Evolutionary conservation across 2,797 vertebrate genomes (phyloP), one percentile per base, ranked within the genome.

Genomic region (Amphiprion clarkii): DNA sequence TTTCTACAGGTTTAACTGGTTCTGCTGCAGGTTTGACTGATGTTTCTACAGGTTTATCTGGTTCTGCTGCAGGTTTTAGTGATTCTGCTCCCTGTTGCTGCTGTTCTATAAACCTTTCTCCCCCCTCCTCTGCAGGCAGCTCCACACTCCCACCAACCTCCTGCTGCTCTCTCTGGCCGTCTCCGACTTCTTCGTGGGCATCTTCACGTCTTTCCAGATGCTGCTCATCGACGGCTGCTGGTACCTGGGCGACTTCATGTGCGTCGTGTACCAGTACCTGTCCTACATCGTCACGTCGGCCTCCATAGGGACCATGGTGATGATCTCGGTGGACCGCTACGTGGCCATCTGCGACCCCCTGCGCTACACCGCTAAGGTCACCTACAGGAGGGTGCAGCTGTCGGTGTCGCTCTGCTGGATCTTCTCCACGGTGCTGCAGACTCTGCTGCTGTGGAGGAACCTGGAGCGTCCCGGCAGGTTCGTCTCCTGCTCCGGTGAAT

Each of bases 401-500:
- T 17, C 48, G 33, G 23, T 79, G 19, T 74, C 16, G 33, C 6
- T 79, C 39, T 74, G 77, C 49, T 79, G 77, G 77, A 53, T 60
- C 5, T 54, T 23, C 19, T 69, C 66, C 39, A n/a, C 0, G 0
- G 0, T 68, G 1, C 6, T 39, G 12, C 2, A 33, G 1, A 21
- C 1, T 19, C 6, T 68, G 33, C 0, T 63, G 5, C 6, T 69
- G 2, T 59, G 39, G 16, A 49, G 70, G 13, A 39, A 55, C 6
- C 5, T 78, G 3, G 17, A 44, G 25, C 25, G 53, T 16, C 70
- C 69, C 21, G 69, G 52, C 36, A 57, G 5, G n/a, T 58, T 53
- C 44, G 33, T 36, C 25, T 63, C 63, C 36, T 73, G 76, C 16
- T 21, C 9, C 19, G 42, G 59, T 1, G 27, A 62, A 25, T 62